phyloP scores from a whole-genome alignment of 2,797 vertebrate species.

The Novumbra hubbsi region DNA sequence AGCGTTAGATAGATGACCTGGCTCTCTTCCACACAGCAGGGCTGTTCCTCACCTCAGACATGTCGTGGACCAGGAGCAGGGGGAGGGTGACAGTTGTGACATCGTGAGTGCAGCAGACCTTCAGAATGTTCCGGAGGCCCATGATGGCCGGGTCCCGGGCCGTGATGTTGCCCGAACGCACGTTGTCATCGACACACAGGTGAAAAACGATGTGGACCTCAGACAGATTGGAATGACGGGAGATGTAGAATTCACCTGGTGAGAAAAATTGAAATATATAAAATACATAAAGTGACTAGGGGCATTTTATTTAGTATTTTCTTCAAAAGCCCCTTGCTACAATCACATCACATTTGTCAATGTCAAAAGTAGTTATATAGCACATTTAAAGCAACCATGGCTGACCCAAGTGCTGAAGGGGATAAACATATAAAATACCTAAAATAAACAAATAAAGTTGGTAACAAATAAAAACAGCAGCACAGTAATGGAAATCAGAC shows the following conservation, averaged over 20 bases:
- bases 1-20: neutral
- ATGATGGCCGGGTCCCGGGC: constrained; percentile 96
- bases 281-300: too few species aligned
- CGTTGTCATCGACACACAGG: constrained; percentile 94
- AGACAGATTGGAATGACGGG: constrained; percentile 94
- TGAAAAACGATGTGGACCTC: constrained; percentile 96
- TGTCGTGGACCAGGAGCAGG: constrained; percentile 92
- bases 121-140: constrained; percentile 97
- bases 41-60: constrained; percentile 87
- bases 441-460: too few species aligned
- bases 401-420: too few species aligned
- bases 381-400: too few species aligned
- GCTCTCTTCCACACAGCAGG: neutral
- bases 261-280: neutral
- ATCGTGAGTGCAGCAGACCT: constrained; percentile 96
- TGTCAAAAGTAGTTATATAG: too few species aligned
- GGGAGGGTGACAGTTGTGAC: constrained; percentile 93
- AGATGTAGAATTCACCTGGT: constrained; percentile 95
- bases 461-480: too few species aligned
- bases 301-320: too few species aligned
- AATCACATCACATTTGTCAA: too few species aligned
- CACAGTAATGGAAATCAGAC: too few species aligned
- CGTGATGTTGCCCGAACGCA: constrained; percentile 89
- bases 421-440: too few species aligned
- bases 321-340: too few species aligned